Evolutionary conservation across 1,140 invertebrate species (phyloP).

Genomic region (Bombus confusus): DNA sequence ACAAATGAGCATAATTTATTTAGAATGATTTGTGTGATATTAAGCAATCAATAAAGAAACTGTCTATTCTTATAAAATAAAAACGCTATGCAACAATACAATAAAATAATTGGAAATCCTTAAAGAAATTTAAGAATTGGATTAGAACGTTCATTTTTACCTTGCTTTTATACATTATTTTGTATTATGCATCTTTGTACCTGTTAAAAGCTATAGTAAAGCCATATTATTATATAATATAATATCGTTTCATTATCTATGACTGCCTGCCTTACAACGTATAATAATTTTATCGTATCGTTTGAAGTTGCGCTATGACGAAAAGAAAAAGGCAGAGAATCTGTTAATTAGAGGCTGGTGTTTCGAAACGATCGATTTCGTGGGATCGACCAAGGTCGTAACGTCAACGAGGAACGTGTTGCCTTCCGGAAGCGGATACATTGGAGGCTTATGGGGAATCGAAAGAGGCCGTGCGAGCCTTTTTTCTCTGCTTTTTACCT

Average conservation of each 20-base stretch:
- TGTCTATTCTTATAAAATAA: too few relatives aligned
- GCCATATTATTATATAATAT: not conserved
- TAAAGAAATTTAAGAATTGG: too few relatives aligned
- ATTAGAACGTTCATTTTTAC: not conserved
- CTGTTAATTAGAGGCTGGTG: not conserved
- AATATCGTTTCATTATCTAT: not conserved
- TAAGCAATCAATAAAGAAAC: too few relatives aligned
- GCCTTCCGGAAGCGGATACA: constrained; percentile 49
- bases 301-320: not conserved
- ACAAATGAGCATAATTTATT: too few relatives aligned
- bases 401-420: constrained; percentile 24
- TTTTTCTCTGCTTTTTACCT: constrained; percentile 27
- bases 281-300: not conserved
- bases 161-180: too few relatives aligned
- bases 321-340: too few relatives aligned
- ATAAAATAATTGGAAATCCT: too few relatives aligned
- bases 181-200: too few relatives aligned
- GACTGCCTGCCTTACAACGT: too few relatives aligned
- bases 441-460: not conserved
- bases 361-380: constrained; percentile 24
- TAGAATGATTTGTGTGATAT: too few relatives aligned
- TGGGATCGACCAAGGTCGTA: constrained; percentile 31
- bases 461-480: constrained; percentile 42
- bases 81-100: too few relatives aligned
- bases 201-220: too few relatives aligned